These are phyloP conservation scores for Listrodromus nycthemerus DNA, from an alignment of 2,888 invertebrate species.

Conservation along the genomic window DNA sequence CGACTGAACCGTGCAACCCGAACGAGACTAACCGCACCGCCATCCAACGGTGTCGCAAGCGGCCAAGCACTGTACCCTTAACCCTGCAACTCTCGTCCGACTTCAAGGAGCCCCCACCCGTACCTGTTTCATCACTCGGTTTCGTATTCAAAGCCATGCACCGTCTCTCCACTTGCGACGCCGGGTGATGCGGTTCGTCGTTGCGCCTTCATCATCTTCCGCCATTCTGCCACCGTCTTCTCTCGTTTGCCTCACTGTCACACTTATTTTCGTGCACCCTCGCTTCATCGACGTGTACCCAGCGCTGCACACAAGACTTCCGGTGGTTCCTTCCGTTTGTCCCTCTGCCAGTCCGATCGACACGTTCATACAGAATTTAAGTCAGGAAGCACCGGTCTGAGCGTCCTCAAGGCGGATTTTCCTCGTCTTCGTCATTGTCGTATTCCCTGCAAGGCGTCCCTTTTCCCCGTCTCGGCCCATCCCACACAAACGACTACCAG, in stretches of 20 bases:
- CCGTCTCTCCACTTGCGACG: constrained; percentile 64
- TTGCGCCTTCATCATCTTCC: constrained; percentile 36
- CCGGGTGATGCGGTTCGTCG: constrained; percentile 17
- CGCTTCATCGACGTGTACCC: constrained; percentile 45
- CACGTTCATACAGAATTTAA: constrained; percentile 49
- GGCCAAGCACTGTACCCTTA: constrained; percentile 4
- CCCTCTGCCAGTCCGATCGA: constrained; percentile 49
- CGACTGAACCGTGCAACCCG: background rate
- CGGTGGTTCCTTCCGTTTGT: constrained; percentile 45
- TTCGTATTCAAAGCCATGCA: constrained; percentile 78
- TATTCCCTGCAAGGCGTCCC: constrained; percentile 8
- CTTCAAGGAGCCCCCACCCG: constrained; percentile 29
- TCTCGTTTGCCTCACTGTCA: constrained; percentile 12
- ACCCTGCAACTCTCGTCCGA: constrained; percentile 2
- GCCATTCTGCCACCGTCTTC: constrained; percentile 25
- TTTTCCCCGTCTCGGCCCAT: background rate
- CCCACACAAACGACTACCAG: background rate
- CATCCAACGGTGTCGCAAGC: background rate
- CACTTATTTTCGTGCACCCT: constrained; percentile 36
- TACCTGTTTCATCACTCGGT: constrained; percentile 72
- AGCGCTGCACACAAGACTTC: constrained; percentile 56
- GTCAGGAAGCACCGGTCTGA: constrained; percentile 32
- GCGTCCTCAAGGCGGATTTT: constrained; percentile 2
- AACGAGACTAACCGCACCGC: background rate
- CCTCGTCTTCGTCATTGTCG: constrained; percentile 14